A percentile compares a stretch with the other conserved stretches of the same genome.
These are phyloP conservation scores for Xenus cinereus DNA, from an alignment of 2,113 vertebrate species.

Conservation along the genomic window DNA sequence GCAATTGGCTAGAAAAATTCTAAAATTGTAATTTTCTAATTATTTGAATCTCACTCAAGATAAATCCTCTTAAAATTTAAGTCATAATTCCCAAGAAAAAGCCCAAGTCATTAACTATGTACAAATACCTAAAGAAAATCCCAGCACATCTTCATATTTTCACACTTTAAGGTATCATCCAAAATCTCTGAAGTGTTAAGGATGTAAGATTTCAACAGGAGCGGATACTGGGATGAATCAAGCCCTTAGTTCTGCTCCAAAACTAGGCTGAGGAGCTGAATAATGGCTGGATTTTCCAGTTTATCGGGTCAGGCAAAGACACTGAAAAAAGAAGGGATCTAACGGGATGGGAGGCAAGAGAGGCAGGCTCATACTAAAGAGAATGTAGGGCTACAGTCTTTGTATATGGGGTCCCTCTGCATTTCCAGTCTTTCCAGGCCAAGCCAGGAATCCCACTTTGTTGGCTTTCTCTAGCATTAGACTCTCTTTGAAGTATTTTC, in stretches of 20 bases:
- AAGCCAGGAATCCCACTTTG: not conserved
- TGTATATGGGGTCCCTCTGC: not conserved
- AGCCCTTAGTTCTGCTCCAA: not conserved
- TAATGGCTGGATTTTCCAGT: not conserved
- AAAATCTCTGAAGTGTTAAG: not conserved
- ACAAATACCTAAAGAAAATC: not conserved
- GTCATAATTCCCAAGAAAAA: not conserved
- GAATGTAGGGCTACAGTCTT: not conserved
- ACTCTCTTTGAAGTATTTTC: not conserved
- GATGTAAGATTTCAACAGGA: not conserved
- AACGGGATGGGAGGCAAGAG: not conserved
- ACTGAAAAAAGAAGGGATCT: not conserved
- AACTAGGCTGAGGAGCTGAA: not conserved
- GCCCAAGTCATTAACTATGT: not conserved
- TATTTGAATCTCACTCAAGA: not conserved
- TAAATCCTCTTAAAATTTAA: not conserved
- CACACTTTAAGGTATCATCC: not conserved
- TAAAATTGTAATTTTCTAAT: not conserved
- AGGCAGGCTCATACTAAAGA: not conserved
- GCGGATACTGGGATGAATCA: not conserved
- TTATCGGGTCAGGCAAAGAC: not conserved
- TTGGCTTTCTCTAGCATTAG: not conserved
- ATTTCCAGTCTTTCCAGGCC: not conserved
- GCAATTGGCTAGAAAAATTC: not conserved
- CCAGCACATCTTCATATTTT: not conserved